These are phyloP conservation scores for Progne subis DNA, from an alignment of 2,113 vertebrate species.

Conservation along the genomic window DNA sequence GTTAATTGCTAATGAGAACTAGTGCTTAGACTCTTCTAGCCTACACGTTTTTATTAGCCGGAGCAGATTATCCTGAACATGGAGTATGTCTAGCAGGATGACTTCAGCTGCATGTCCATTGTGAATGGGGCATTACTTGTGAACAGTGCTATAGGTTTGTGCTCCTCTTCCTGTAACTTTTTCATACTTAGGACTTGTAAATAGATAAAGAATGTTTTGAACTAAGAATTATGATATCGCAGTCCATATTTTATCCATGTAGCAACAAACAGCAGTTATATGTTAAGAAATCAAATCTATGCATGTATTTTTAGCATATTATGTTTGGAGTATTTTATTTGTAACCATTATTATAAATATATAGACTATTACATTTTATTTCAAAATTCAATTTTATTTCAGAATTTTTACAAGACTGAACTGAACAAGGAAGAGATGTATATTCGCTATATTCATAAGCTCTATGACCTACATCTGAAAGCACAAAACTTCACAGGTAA, in stretches of 20 bases:
- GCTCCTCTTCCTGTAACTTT: not conserved
- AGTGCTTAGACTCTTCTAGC: not conserved
- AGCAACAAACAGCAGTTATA: not conserved
- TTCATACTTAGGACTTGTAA: not conserved
- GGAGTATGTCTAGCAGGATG: not conserved
- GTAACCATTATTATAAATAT: not conserved
- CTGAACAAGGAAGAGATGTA: conserved; percentile 99
- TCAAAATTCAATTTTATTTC: conserved; percentile 37
- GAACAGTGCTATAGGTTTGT: not conserved
- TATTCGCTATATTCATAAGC: conserved; percentile 98
- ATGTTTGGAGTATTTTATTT: not conserved
- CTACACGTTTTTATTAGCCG: not conserved
- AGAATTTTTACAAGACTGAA: conserved; percentile 99
- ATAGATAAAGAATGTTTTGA: not conserved
- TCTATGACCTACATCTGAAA: conserved; percentile 96
- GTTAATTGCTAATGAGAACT: not conserved
- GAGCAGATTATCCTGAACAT: not conserved
- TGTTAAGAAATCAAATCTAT: not conserved
- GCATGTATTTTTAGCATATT: not conserved
- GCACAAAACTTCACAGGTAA: conserved; percentile 99
- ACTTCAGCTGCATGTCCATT: not conserved
- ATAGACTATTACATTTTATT: not conserved
- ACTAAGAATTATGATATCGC: not conserved
- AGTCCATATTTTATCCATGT: not conserved
- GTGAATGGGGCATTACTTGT: not conserved